phyloP scores from a whole-genome alignment of 2,888 invertebrate species.

The Tricholauxania praeusta region DNA sequence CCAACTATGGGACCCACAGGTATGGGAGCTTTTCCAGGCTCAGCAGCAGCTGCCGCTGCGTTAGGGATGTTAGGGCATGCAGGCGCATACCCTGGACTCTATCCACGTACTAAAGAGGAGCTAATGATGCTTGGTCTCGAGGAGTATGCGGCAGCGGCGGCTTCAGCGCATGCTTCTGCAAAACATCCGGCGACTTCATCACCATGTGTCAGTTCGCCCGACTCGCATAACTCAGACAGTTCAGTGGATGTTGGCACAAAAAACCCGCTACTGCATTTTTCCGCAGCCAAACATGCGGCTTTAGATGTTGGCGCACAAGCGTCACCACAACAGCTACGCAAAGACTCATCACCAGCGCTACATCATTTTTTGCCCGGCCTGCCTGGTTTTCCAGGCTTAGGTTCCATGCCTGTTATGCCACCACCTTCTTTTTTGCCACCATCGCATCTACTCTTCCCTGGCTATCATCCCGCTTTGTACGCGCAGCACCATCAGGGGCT shows the following conservation, averaged over 20 bases:
- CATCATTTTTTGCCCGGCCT: constrained; percentile 72
- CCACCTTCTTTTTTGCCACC: constrained; percentile 75
- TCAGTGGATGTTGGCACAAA: constrained; percentile 81
- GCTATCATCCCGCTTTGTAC: constrained; percentile 73
- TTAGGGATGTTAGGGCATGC: constrained; percentile 67
- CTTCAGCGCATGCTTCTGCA: constrained; percentile 37
- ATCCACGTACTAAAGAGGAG: constrained; percentile 78
- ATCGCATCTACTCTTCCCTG: constrained; percentile 73
- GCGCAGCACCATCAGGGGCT: constrained; percentile 67
- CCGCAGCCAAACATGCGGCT: constrained; percentile 42
- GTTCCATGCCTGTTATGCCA: constrained; percentile 74
- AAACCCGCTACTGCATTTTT: constrained; percentile 67
- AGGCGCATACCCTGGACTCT: constrained; percentile 69
- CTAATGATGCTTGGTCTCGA: constrained; percentile 79
- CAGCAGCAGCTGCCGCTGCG: constrained; percentile 68
- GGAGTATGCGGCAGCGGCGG: constrained; percentile 65
- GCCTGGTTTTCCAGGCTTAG: constrained; percentile 72
- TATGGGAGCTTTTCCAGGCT: constrained; percentile 62
- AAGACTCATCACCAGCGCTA: constrained; percentile 66
- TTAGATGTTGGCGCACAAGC: constrained; percentile 1
- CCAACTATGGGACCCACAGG: neutral
- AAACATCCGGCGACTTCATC: constrained; percentile 74
- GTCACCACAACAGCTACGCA: constrained; percentile 67
- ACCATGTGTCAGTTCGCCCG: constrained; percentile 83
- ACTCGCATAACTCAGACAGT: constrained; percentile 85